Conservation (phyloP, 1,140 invertebrate genomes). For the Pseudachorutes palmiensis region DNA sequence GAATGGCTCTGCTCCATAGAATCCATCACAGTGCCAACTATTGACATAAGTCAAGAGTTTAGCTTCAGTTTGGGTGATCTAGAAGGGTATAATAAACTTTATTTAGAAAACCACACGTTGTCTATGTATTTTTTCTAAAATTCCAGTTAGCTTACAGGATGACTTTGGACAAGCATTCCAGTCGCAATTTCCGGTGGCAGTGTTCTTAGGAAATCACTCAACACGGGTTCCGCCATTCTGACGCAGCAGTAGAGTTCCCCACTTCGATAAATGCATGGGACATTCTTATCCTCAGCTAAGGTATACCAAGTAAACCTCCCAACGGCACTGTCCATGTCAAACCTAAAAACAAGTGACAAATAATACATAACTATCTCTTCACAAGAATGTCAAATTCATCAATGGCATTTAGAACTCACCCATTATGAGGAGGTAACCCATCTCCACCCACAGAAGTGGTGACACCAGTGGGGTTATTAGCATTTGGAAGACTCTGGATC, state of each 20-base stretch:
- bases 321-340: conserved; percentile 36
- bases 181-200: conserved; percentile 70
- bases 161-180: conserved; percentile 19
- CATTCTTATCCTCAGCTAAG: conserved; percentile 43
- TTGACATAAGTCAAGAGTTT: conserved; percentile 89
- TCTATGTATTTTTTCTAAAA: neutral
- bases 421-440: conserved; percentile 13
- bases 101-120: conserved; percentile 9
- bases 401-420: too few species aligned
- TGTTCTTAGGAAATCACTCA: conserved; percentile 60
- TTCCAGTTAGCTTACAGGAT: conserved; percentile 25
- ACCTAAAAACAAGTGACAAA: conserved; percentile 20
- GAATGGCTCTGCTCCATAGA: conserved; percentile 83
- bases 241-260: conserved; percentile 82
- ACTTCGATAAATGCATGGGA: conserved; percentile 76
- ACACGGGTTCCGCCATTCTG: conserved; percentile 68
- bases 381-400: too few species aligned
- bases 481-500: neutral
- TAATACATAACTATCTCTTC: too few species aligned
- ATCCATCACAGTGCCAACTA: conserved; percentile 76
- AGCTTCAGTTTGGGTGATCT: conserved; percentile 78
- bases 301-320: conserved; percentile 35
- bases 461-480: too few species aligned
- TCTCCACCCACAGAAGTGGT: neutral
- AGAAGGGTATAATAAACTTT: conserved; percentile 58